Evolutionary conservation across 2,113 vertebrate species (phyloP).

Genomic region (Rallus limicola): DNA sequence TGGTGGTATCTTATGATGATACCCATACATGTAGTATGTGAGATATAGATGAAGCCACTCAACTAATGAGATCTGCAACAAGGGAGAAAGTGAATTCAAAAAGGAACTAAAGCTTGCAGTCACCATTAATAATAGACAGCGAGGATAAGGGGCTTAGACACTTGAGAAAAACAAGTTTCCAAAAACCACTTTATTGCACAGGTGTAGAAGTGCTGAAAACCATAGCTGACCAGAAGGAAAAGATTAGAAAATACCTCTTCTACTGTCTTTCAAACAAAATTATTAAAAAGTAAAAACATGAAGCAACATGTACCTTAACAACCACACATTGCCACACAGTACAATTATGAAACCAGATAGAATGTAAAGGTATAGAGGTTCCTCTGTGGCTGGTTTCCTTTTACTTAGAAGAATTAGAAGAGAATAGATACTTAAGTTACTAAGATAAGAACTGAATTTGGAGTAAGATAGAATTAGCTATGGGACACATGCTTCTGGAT

Average conservation of each 20-base stretch:
- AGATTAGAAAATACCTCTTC: neutral
- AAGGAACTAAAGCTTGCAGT: neutral
- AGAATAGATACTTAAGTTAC: neutral
- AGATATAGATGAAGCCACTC: neutral
- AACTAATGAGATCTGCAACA: neutral
- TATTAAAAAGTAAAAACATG: neutral
- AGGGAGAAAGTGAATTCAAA: neutral
- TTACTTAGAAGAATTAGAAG: neutral
- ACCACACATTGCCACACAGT: neutral
- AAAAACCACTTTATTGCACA: neutral
- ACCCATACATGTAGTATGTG: neutral
- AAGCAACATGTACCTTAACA: neutral
- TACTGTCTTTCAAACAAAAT: neutral
- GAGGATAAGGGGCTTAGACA: neutral
- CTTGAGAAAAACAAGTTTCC: neutral
- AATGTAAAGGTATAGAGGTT: neutral
- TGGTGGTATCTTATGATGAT: neutral
- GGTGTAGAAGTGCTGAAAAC: neutral
- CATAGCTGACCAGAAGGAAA: neutral
- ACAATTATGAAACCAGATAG: neutral
- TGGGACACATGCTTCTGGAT: slow-evolving; percentile 8
- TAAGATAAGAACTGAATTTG: slow-evolving; percentile 20
- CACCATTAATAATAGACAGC: neutral
- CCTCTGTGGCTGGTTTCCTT: neutral
- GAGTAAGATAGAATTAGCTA: slow-evolving; percentile 38